Evolutionary conservation across 2,888 invertebrate species (phyloP).

Genomic region (Drosophila meridiana): DNA sequence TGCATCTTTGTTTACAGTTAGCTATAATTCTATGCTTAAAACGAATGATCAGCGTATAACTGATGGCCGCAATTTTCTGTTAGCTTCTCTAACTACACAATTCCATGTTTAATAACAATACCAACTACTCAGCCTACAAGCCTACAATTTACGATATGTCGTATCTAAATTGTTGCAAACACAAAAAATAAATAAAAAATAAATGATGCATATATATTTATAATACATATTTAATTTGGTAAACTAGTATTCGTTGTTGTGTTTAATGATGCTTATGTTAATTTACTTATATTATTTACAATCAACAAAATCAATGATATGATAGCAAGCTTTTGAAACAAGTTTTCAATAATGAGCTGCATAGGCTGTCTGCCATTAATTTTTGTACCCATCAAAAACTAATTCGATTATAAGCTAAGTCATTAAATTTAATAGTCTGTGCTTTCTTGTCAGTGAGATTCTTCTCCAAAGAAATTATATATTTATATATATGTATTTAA

Average conservation of each 20-base stretch:
- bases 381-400: slow-evolving; percentile 17
- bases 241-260: slow-evolving; percentile 37
- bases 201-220: neutral
- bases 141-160: slow-evolving; percentile 39
- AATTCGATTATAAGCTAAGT: slow-evolving; percentile 3
- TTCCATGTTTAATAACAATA: neutral
- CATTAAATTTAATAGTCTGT: slow-evolving; percentile 22
- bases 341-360: slow-evolving; percentile 56
- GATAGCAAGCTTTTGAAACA: slow-evolving; percentile 24
- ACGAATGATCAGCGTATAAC: slow-evolving; percentile 20
- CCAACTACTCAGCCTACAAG: slow-evolving; percentile 6
- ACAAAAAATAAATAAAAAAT: neutral
- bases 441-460: slow-evolving; percentile 6
- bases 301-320: slow-evolving; percentile 38
- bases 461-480: slow-evolving; percentile 2
- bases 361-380: slow-evolving; percentile 4
- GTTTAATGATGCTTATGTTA: neutral
- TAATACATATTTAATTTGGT: slow-evolving; percentile 8
- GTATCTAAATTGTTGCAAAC: slow-evolving; percentile 17
- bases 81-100: slow-evolving; percentile 24
- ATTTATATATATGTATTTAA: neutral
- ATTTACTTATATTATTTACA: slow-evolving; percentile 8
- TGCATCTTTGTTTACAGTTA: slow-evolving; percentile 11
- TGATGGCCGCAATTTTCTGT: slow-evolving; percentile 29
- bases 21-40: slow-evolving; percentile 23